Evolutionary conservation across 2,797 vertebrate genomes (phyloP), one percentile per base, ranked within the genome.

Genomic region (Podarcis lilfordi): DNA sequence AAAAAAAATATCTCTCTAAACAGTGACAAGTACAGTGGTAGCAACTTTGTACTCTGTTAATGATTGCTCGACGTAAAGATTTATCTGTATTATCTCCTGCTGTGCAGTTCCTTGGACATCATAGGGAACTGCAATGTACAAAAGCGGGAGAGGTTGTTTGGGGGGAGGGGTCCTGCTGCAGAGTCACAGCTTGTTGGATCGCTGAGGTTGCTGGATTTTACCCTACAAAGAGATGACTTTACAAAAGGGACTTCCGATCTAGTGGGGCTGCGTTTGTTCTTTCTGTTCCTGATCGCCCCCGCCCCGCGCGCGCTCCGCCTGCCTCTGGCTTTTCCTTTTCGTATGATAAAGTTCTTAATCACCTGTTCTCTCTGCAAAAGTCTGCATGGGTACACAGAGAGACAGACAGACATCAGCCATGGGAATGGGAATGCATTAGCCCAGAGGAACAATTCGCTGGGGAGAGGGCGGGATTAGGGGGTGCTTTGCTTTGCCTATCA

Each of bases 311-410:
- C 13, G 50, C 50, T 55, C 50, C 50, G 50, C 55, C 82, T 23
- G 17, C 78, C 9, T 27, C 21, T 29, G 27, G 43, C 29, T 9
- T 15, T 55, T 55, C 17, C 43, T 17, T 3, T 8, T n/a, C 2
- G 87, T 43, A 78, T 88, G 90, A 85, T 43, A 86, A 21, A 93
- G 92, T 93, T 35, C 90, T 88, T 86, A 83, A 88, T 89, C 72
- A 23, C 7, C 84, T 17, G 0, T 69, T 71, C 89, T 40, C 88
- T 10, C 0, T 50, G 72, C 3, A 9, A 75, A 40, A 75, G 72
- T 23, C 21, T 64, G 61, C 71, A 72, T 72, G n/a, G 32, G 50
- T 55, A 25, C 29, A 64, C 29, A 32, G 8, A 29, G 25, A n/a
- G 17, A n/a, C 9, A 17, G 35, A 66, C 6, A 35, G 2, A 35